phyloP scores from a whole-genome alignment of 2,888 invertebrate genomes.

The Metacarcinus magister region DNA sequence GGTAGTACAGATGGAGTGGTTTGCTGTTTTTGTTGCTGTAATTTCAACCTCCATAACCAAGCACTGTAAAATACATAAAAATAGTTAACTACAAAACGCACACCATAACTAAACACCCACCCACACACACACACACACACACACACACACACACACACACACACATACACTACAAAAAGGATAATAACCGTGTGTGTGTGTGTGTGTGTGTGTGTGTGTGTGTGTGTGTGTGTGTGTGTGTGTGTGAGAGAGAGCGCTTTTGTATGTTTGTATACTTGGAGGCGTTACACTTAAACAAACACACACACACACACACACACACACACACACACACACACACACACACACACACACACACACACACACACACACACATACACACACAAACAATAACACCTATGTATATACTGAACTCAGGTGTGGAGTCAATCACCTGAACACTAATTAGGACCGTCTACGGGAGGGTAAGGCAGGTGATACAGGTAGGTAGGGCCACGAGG shows the following conservation, averaged over 20 bases:
- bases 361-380: not conserved
- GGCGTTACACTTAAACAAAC: not conserved
- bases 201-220: no score
- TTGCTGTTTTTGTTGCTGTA: no score
- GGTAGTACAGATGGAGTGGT: not conserved
- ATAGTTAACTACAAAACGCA: no score
- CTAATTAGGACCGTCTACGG: not conserved
- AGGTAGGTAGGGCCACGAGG: not conserved
- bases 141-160: constrained; percentile 17
- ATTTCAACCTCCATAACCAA: no score
- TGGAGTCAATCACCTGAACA: constrained; percentile 13
- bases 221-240: no score
- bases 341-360: constrained; percentile 5
- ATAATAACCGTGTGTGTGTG: no score
- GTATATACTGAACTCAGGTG: not conserved
- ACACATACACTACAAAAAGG: not conserved
- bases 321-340: constrained; percentile 29
- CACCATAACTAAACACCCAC: not conserved
- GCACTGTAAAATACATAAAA: not conserved
- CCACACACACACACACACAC: constrained; percentile 44
- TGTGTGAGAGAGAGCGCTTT: not conserved
- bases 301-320: constrained; percentile 35
- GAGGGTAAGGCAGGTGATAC: not conserved
- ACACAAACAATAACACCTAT: not conserved
- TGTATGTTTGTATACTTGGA: not conserved